These are phyloP conservation scores for Calidris pugnax DNA, from an alignment of 2,113 vertebrate species.

Conservation along the genomic window DNA sequence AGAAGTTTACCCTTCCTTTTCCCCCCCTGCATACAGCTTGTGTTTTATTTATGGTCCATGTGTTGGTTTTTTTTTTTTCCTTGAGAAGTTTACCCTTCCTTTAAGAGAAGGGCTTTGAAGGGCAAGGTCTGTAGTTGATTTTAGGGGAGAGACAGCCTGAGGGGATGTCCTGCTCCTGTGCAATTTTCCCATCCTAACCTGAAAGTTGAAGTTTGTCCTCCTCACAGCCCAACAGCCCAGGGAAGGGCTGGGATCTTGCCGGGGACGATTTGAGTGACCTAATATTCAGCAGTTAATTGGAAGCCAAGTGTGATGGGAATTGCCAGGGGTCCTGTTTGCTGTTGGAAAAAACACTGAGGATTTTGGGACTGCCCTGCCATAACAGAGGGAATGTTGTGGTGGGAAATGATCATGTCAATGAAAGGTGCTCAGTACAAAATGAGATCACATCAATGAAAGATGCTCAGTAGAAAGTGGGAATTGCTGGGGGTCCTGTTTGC, in stretches of 20 bases:
- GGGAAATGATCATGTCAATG: background rate
- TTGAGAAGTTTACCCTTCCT: background rate
- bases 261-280: background rate
- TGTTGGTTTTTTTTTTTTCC: background rate
- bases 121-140: background rate
- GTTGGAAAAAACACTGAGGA: background rate
- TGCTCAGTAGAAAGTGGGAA: too few species aligned
- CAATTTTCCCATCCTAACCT: background rate
- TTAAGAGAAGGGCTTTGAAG: background rate
- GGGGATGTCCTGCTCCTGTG: background rate
- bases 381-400: background rate
- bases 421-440: background rate
- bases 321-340: background rate
- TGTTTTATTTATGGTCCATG: background rate
- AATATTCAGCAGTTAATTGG: background rate
- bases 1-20: background rate
- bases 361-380: background rate
- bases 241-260: background rate
- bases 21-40: background rate
- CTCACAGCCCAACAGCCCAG: background rate
- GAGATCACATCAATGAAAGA: too few species aligned
- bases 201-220: background rate
- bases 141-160: background rate
- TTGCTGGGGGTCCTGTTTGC: background rate
- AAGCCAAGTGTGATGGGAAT: background rate